Evolutionary conservation across 2,113 vertebrate species (phyloP), one percentile per base, ranked within the genome.

Genomic region (Tachysurus fulvidraco): DNA sequence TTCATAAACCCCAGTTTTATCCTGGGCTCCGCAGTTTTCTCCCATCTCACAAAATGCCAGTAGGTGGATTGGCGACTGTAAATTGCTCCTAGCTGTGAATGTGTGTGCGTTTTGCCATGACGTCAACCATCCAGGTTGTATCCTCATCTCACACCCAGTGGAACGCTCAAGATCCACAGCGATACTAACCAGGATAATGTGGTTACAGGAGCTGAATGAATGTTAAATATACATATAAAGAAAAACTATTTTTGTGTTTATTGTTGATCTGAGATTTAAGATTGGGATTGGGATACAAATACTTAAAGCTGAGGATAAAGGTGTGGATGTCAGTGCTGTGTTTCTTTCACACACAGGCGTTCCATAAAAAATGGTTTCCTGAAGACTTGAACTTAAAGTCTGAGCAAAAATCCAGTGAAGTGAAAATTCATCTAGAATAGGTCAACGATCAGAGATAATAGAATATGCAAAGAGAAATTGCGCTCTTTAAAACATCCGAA

Each of bases 391-490:
- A 25, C 57, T 14, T 62, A 19, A 83, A 57, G 16, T 36, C 30
- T 59, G 54, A 59, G 54, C 2, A 2, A 59, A 80, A 59, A 36
- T 23, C 54, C 28, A 41, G 2, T 59, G 19, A 80, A 59, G 55
- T 59, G 28, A 59, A 80, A 80, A 80, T 41, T 69, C 82, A 55
- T 30, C 23, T 23, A 21, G n/a, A 85, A 78, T 79, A 65, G 74
- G 74, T 64, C 74, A 67, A 52, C 9, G 62, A 74, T 65, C 60
- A 55, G 7, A 79, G 46, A 78, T 85, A 78, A 85, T 64, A 41
- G 84, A 46, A 64, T 65, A 78, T 62, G 74, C 74, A 52, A 85
- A 85, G 25, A 78, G 41, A 78, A 55, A 78, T 79, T 14, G 17
- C 21, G 36, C 59, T 41, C 30, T 77, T 79, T 67, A 36, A 55